Base-by-base conservation (phyloP, 2,797 vertebrate species). In the Spinus olivaceus region DNA sequence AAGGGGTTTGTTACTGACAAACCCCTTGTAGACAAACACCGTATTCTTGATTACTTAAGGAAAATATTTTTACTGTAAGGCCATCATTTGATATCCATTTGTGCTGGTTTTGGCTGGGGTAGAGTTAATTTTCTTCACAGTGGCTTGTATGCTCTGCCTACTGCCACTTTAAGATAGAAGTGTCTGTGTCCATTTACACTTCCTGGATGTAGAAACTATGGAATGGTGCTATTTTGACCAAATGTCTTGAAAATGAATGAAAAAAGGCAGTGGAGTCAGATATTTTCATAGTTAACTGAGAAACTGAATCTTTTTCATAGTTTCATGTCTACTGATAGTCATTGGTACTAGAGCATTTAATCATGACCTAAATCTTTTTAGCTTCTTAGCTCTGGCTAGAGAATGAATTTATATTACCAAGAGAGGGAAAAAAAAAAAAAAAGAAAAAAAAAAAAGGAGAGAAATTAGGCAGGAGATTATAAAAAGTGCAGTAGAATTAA, bases 331-430 rank as follows among this genome's bases (percentile, higher is more conserved):
- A 59, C 42, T 77, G 41, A 84, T 60, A 77, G 41, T 63, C 53
- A 50, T 67, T 92, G 39, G 53, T 81, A 86, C 66, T 51, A 64
- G 70, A 89, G 27, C 21, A 53, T 64, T 80, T 94, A 94, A 95
- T 87, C 92, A 53, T 78, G 86, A 94, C 85, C 73, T 90, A 94
- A 97, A 95, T 93, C 54, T 95, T 74, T 92, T 81, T 80, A 86
- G 90, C 80, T 78, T 88, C 93, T 94, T 95, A 79, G 64, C 87
- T 57, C 49, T 85, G 84, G 33, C 63, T 95, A 49, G 30, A 86
- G 60, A 94, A 90, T 60, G 18, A 92, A 88, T 92, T 94, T 91
- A 73, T 20, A 85, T 89, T 80, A 85, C 32, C 19, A 69, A 95
- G 59, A 61, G 64, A 54, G 64, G 23, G n/a, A n/a, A n/a, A n/a